phyloP scores from a whole-genome alignment of 2,113 vertebrate genomes.

The Numenius arquata region DNA sequence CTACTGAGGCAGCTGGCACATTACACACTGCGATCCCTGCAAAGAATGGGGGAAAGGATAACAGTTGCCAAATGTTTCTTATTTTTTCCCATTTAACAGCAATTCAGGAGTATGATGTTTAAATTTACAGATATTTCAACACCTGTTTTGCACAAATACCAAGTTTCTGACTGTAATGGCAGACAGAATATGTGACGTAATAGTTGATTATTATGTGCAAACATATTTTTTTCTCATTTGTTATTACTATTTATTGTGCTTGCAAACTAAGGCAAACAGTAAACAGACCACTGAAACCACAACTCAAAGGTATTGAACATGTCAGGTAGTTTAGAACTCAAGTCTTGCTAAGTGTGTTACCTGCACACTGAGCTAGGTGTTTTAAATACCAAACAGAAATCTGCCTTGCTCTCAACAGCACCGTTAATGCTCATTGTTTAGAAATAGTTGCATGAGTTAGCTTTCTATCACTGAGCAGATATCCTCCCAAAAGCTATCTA shows the following conservation, averaged over 20 bases:
- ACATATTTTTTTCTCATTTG: not conserved
- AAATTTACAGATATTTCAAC: not conserved
- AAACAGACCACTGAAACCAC: not conserved
- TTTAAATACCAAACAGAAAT: not conserved
- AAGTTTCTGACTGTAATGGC: not conserved
- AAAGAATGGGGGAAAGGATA: not conserved
- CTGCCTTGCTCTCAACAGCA: not conserved
- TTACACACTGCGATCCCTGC: slow-evolving; percentile 97
- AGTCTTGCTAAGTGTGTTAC: not conserved
- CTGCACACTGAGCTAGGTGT: not conserved
- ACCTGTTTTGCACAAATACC: not conserved
- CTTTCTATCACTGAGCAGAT: not conserved
- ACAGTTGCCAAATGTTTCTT: not conserved
- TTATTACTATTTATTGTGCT: not conserved
- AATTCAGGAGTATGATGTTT: not conserved
- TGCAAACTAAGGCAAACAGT: not conserved
- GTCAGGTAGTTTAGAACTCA: not conserved
- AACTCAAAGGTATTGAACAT: not conserved
- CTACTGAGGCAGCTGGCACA: slow-evolving; percentile 94
- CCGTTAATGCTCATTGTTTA: not conserved
- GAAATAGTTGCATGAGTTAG: not conserved
- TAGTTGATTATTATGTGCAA: not conserved
- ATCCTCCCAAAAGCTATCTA: not conserved
- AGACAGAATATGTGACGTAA: not conserved
- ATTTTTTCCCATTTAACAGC: not conserved